These are phyloP conservation scores for Indicator maculatus DNA, from an alignment of 2,113 vertebrate species.

Conservation along the genomic window DNA sequence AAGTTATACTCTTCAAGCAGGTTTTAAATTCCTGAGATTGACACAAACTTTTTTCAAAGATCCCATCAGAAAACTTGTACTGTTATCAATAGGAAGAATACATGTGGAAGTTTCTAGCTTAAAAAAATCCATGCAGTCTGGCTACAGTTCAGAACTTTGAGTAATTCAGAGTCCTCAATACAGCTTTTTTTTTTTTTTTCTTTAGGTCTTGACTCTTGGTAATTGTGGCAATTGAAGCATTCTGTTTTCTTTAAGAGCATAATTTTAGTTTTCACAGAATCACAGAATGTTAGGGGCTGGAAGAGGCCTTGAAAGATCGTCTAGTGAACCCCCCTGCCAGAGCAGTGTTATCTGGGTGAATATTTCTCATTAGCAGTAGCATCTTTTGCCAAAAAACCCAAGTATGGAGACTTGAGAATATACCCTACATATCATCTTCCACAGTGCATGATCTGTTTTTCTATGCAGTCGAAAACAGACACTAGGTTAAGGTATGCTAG, in stretches of 20 bases:
- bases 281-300: too few relatives aligned
- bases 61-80: neutral
- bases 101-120: neutral
- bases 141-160: neutral
- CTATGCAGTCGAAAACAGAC: neutral
- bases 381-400: neutral
- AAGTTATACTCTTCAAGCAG: neutral
- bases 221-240: neutral
- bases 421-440: neutral
- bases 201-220: neutral
- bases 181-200: neutral
- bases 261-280: neutral
- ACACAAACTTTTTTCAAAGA: neutral
- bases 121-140: neutral
- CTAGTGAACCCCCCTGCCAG: too few relatives aligned
- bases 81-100: neutral
- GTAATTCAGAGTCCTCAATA: neutral
- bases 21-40: constrained; percentile 36
- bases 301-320: too few relatives aligned
- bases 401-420: neutral
- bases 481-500: neutral
- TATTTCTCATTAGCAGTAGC: neutral
- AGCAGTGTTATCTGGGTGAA: neutral
- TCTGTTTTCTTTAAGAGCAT: neutral
- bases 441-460: neutral